Conservation (phyloP, 2,113 vertebrate species). For the Phyllostomus discolor region DNA sequence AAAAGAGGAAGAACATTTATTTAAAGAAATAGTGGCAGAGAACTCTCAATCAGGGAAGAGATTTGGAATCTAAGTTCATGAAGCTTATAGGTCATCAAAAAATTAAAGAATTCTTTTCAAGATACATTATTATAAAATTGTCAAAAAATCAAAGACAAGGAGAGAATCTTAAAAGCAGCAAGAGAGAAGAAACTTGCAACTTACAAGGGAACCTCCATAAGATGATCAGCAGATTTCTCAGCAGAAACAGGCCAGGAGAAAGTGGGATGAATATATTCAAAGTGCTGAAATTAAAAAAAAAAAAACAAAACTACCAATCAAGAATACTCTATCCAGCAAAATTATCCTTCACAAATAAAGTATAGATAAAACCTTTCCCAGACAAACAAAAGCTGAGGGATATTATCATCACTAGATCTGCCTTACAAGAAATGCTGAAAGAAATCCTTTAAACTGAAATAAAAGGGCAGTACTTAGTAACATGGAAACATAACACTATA, state of each 20-base stretch:
- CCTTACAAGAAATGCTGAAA: not conserved
- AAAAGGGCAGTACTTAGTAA: not conserved
- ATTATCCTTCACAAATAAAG: constrained; percentile 13
- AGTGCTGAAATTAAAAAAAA: not conserved
- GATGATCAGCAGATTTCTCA: not conserved
- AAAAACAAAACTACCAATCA: not conserved
- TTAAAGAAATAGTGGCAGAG: not conserved
- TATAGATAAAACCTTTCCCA: not conserved
- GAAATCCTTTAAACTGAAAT: not conserved
- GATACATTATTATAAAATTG: not conserved
- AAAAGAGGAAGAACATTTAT: not conserved
- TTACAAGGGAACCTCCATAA: not conserved
- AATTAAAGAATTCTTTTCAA: not conserved
- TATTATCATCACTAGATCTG: not conserved
- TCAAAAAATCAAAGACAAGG: not conserved
- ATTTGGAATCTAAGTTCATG: not conserved
- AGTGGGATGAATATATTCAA: not conserved
- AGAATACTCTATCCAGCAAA: not conserved
- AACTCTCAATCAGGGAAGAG: not conserved
- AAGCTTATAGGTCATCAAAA: not conserved
- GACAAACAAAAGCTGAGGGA: not conserved
- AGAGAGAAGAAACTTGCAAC: not conserved
- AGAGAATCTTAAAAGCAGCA: not conserved
- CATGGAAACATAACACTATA: not conserved
- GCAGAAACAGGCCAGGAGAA: not conserved